These are phyloP conservation scores for Thymelicus lineola DNA, from an alignment of 2,888 invertebrate species.

Conservation along the genomic window DNA sequence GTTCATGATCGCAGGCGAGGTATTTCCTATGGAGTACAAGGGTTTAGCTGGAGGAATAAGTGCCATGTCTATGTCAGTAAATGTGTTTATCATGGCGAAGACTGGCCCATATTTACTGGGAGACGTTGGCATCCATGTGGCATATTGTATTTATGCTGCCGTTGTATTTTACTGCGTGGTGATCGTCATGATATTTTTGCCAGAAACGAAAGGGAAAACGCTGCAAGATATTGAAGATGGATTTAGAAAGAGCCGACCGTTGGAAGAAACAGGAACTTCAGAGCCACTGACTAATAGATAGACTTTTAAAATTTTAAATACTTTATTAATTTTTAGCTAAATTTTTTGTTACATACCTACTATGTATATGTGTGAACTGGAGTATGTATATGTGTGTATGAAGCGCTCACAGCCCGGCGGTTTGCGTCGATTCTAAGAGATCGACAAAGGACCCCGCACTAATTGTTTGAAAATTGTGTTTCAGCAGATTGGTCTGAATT, in stretches of 20 bases:
- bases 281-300: background rate
- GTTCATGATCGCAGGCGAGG: slow-evolving; percentile 88
- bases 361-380: too few species aligned
- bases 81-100: slow-evolving; percentile 63
- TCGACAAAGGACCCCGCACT: too few species aligned
- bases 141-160: slow-evolving; percentile 60
- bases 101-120: slow-evolving; percentile 60
- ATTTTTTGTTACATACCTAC: too few species aligned
- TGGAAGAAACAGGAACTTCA: slow-evolving; percentile 43
- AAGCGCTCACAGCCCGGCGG: too few species aligned
- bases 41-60: slow-evolving; percentile 82
- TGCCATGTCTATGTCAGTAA: slow-evolving; percentile 60
- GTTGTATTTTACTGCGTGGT: slow-evolving; percentile 61
- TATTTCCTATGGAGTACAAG: slow-evolving; percentile 85
- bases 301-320: too few species aligned
- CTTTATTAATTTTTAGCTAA: too few species aligned
- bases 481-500: too few species aligned
- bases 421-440: too few species aligned
- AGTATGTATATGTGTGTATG: too few species aligned
- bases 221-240: slow-evolving; percentile 71
- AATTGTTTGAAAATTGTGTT: too few species aligned
- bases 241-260: slow-evolving; percentile 57
- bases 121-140: slow-evolving; percentile 59
- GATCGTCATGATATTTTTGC: slow-evolving; percentile 60
- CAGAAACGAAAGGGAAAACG: slow-evolving; percentile 71